Conservation (phyloP, 2,113 vertebrate species). For the Zosterops lateralis region DNA sequence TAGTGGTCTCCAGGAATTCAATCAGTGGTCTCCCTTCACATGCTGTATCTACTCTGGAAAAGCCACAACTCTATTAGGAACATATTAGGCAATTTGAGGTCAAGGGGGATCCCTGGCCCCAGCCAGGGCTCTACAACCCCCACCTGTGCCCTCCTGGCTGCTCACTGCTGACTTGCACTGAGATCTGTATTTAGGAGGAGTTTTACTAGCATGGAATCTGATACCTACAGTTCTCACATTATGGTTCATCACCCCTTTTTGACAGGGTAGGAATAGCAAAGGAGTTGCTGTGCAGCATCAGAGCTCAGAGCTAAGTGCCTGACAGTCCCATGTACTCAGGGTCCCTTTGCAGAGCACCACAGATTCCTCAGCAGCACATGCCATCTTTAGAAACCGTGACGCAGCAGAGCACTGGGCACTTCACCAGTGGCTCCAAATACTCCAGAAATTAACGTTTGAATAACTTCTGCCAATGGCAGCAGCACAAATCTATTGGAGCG, state of each 20-base stretch:
- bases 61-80: not conserved
- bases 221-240: not conserved
- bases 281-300: not conserved
- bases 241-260: not conserved
- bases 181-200: not conserved
- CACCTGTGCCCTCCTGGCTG: not conserved
- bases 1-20: conserved; percentile 4
- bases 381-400: not conserved
- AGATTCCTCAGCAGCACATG: not conserved
- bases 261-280: not conserved
- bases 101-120: not conserved
- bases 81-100: not conserved
- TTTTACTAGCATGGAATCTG: not conserved
- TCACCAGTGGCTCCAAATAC: not conserved
- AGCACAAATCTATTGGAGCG: not conserved
- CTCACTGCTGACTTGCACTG: not conserved
- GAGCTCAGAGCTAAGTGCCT: not conserved
- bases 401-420: not conserved
- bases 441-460: not conserved
- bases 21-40: not conserved
- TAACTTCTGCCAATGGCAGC: not conserved
- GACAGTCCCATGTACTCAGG: accelerated
- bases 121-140: not conserved
- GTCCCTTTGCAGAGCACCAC: not conserved
- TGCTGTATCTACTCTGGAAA: not conserved